Evolutionary conservation across 2,797 vertebrate species (phyloP).

Genomic region (Danio kyathit): DNA sequence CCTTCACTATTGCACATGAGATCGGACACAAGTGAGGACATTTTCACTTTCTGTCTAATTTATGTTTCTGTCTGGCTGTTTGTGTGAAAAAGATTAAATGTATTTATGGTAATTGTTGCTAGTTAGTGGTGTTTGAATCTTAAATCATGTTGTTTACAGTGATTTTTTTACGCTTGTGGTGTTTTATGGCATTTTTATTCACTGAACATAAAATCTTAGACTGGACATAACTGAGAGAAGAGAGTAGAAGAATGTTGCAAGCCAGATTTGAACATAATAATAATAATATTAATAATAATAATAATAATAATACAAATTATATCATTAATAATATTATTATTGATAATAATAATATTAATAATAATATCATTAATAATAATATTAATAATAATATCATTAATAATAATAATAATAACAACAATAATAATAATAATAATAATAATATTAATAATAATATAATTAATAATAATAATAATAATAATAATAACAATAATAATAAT

Average conservation of each 20-base stretch:
- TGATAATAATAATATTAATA: too few relatives aligned
- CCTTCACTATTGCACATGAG: slow-evolving; percentile 99
- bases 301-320: too few relatives aligned
- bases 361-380: too few relatives aligned
- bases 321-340: too few relatives aligned
- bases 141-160: background rate
- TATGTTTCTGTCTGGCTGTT: background rate
- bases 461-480: too few relatives aligned
- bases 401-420: too few relatives aligned
- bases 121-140: background rate
- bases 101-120: background rate
- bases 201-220: background rate
- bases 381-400: too few relatives aligned
- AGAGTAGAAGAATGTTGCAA: background rate
- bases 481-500: too few relatives aligned
- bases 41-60: slow-evolving; percentile 15
- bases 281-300: too few relatives aligned
- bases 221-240: background rate
- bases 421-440: too few relatives aligned
- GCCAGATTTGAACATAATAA: background rate
- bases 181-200: background rate
- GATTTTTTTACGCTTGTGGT: background rate
- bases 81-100: background rate
- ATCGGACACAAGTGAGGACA: slow-evolving; percentile 99
- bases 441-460: too few relatives aligned